A percentile compares a stretch with the other conserved stretches of the same genome.
Evolutionary conservation across 2,888 invertebrate species (phyloP).

Genomic region (Sarcophaga caerulescens): DNA sequence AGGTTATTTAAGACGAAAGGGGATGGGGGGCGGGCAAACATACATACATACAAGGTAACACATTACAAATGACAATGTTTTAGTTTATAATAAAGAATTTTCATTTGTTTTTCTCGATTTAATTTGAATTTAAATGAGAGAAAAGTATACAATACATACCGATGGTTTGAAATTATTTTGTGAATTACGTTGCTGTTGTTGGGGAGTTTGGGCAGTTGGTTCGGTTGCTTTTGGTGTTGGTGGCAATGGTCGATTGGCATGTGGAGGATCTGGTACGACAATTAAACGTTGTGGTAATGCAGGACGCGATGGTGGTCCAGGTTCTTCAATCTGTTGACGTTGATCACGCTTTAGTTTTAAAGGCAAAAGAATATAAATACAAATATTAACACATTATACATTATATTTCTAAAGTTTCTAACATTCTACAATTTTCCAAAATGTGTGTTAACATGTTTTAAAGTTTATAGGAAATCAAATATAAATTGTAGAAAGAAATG

Average conservation of each 20-base stretch:
- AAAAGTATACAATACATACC: conserved; percentile 82
- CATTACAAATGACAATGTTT: conserved; percentile 35
- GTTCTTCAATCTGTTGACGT: conserved; percentile 85
- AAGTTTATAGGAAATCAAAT: too few relatives aligned
- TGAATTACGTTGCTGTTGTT: conserved; percentile 88
- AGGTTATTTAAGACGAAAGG: conserved; percentile 2
- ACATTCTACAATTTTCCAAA: too few relatives aligned
- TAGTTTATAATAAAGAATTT: neutral
- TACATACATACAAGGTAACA: conserved; percentile 39
- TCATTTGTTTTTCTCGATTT: neutral
- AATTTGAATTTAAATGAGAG: neutral
- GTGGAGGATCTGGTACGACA: conserved; percentile 89
- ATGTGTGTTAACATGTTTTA: too few relatives aligned
- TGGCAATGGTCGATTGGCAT: conserved; percentile 82
- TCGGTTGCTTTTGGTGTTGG: conserved; percentile 80
- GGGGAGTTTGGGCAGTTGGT: conserved; percentile 83
- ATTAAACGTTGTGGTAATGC: conserved; percentile 95
- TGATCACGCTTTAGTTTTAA: conserved; percentile 74
- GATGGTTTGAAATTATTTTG: conserved; percentile 94
- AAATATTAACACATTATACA: neutral
- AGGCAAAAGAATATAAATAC: neutral
- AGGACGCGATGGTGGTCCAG: conserved; percentile 93
- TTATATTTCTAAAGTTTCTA: too few relatives aligned
- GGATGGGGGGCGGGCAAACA: conserved; percentile 14
- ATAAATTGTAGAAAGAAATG: too few relatives aligned